Evolutionary conservation across 2,888 invertebrate species (phyloP).

Genomic region (Chloroclysta siterata): DNA sequence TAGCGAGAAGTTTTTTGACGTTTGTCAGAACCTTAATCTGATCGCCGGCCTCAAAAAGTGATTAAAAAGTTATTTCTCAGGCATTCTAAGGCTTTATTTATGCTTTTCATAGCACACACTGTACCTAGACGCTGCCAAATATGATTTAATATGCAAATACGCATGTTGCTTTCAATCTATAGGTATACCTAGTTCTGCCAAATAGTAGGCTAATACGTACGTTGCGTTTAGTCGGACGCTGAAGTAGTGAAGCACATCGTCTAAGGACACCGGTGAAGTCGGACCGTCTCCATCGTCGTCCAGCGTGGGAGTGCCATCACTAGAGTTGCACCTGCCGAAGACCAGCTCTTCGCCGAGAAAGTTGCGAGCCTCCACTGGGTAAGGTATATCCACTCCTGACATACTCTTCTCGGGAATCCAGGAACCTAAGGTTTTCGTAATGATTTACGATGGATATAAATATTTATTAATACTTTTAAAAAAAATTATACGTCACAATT

Average conservation of each 20-base stretch:
- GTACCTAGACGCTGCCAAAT: not conserved
- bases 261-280: slow-evolving; percentile 74
- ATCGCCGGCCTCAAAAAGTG: no score
- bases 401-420: slow-evolving; percentile 67
- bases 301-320: slow-evolving; percentile 60
- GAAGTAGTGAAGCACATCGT: slow-evolving; percentile 78
- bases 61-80: no score
- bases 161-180: slow-evolving; percentile 79
- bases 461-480: no score
- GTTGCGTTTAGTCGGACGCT: slow-evolving; percentile 71
- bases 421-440: slow-evolving; percentile 51
- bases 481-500: no score
- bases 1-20: no score
- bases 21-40: no score
- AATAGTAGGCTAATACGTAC: slow-evolving; percentile 54
- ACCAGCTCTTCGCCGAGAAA: slow-evolving; percentile 70
- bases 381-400: slow-evolving; percentile 62
- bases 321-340: slow-evolving; percentile 79
- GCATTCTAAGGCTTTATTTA: no score
- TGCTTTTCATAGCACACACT: no score
- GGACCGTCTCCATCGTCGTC: slow-evolving; percentile 80
- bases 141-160: slow-evolving; percentile 26
- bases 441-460: not conserved
- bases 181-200: not conserved
- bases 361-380: slow-evolving; percentile 71